Evolutionary conservation across 2,113 vertebrate species (phyloP).

Genomic region (Petaurus breviceps): DNA sequence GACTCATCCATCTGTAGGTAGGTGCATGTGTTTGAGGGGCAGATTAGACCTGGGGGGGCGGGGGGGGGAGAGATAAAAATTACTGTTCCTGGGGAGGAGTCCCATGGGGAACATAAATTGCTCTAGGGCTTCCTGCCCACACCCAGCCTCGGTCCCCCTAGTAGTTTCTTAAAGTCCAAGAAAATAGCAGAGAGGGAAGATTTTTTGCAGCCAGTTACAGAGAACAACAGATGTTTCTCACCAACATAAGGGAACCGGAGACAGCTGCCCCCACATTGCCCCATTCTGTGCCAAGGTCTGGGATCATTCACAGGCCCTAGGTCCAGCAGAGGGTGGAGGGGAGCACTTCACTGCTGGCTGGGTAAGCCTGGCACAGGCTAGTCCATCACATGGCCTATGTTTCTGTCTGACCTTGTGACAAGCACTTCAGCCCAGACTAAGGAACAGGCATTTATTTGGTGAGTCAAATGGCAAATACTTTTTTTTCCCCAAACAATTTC

Average conservation of each 20-base stretch:
- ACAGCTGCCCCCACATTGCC: neutral
- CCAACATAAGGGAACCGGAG: slow-evolving; percentile 16
- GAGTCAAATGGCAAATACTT: neutral
- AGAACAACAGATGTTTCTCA: neutral
- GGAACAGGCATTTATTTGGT: neutral
- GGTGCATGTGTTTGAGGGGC: slow-evolving; percentile 10
- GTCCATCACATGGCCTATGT: neutral
- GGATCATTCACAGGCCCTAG: neutral
- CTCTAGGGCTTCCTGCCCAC: neutral
- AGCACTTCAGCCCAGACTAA: neutral
- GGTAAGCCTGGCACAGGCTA: neutral
- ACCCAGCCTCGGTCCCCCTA: neutral
- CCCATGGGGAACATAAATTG: neutral
- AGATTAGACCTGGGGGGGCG: neutral
- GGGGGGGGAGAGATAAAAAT: neutral
- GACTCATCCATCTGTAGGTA: slow-evolving; percentile 62
- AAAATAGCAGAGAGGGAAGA: neutral
- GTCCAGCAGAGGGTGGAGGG: neutral
- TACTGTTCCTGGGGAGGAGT: neutral
- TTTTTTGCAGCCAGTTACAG: neutral
- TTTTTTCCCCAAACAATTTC: neutral
- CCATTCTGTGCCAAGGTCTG: neutral
- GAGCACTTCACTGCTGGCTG: neutral
- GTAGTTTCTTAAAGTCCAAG: neutral
- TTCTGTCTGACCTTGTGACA: neutral